Base-by-base conservation (phyloP, 1,140 invertebrate genomes). In the Lanistes nyassanus region DNA sequence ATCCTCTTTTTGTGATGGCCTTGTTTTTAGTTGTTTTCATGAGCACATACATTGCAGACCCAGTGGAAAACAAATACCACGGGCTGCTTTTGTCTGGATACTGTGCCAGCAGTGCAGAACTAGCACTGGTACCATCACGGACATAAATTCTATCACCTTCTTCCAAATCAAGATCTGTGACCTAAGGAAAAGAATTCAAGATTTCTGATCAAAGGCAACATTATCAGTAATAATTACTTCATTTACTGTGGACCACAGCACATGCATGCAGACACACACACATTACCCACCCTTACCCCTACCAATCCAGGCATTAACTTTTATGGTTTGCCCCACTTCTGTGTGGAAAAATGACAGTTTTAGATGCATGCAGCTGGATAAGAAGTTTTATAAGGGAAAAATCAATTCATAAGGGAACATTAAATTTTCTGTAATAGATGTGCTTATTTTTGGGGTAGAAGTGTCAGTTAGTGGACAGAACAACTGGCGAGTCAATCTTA, bases 1-100 rank as follows among this genome's bases (percentile, higher is more conserved):
- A 83, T 31, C 80, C 80, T 58, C 37, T 74, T 37, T 75, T 68
- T 47, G 67, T 16, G 4, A 55, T 26, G 29, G 39, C 56, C 4
- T 39, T 76, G 29, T 74, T 55, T 29, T 39, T 34, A 3, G 53
- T 58, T 19, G 80, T 83, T 31, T 74, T 79, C 37, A 83, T 42
- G 31, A 77, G 62, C 21, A 83, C 56, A 42, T 79, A 78, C 55
- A 81, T 70, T 34, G 56, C 21, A n/a, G 76, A 51, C 19, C 76
- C 78, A 34, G 82, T 83, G n/a, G 82, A 79, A n/a, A 79, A 68
- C 0, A 81, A 62, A 51, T 77, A 73, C 11, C 69, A 60, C 0
- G 79, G 77, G 4, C 76, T 76, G 26, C 42, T 65, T 19, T 56
- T 39, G 26, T 55, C 47, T 0, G 68, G 56, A 39, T 75, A 83